These are phyloP conservation scores for Macroglossus sobrinus DNA, from an alignment of 2,113 vertebrate species.

Conservation along the genomic window DNA sequence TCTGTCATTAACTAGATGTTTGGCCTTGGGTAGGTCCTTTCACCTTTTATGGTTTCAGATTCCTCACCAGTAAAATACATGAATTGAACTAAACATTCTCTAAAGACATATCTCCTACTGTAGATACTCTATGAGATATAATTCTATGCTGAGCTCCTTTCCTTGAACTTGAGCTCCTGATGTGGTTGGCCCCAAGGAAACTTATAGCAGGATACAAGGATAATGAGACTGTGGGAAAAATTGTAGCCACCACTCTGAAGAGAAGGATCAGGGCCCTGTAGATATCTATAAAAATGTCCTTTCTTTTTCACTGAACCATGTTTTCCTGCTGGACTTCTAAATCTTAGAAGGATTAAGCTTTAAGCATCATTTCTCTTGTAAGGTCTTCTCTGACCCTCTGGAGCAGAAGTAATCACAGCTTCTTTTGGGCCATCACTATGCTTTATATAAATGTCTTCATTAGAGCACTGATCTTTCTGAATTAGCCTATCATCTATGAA, in stretches of 20 bases:
- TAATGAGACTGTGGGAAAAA: not conserved
- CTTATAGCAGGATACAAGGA: not conserved
- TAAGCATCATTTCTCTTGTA: not conserved
- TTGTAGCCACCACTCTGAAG: not conserved
- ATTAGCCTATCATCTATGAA: not conserved
- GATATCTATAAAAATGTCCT: not conserved
- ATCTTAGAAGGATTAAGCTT: not conserved
- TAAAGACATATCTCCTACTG: not conserved
- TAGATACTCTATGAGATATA: not conserved
- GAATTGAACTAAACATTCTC: not conserved
- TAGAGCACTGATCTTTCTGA: not conserved
- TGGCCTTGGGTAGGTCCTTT: not conserved
- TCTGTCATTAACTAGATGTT: not conserved
- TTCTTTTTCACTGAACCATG: not conserved
- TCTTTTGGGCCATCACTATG: not conserved
- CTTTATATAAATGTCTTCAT: not conserved
- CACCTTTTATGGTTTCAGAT: not conserved
- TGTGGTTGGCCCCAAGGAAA: not conserved
- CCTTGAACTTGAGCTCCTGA: not conserved
- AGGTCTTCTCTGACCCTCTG: not conserved
- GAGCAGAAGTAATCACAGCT: not conserved
- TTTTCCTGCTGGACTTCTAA: not conserved
- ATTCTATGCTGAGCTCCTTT: not conserved
- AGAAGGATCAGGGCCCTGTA: not conserved
- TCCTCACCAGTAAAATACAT: constrained; percentile 26